Base-by-base conservation (phyloP, 2,113 vertebrate genomes). In the Panthera uncia region DNA sequence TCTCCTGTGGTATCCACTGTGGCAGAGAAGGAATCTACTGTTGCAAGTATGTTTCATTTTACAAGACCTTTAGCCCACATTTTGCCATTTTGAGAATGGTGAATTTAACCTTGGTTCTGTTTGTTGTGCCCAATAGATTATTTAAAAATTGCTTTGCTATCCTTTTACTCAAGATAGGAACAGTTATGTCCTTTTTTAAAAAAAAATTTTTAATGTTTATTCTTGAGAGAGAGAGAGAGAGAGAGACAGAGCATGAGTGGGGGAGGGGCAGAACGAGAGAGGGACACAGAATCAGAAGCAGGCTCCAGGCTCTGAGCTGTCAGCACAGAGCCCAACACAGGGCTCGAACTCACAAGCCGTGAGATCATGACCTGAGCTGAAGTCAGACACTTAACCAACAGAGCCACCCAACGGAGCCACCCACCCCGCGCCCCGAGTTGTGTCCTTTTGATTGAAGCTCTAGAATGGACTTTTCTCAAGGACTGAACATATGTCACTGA, bases 401-500 rank as follows among this genome's bases (percentile, higher is more conserved):
- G 7, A 23, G 21, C 19, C 21, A 61, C 21, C 55, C 55, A 57
- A 45, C 1, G 45, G 45, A 9, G 45, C 45, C 45, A 45, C 45
- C 8, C 45, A n/a, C 45, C 45, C 1, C 18, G 55, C 6, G 1
- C 18, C 55, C 55, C 18, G 48, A 81, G 50, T 82, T 94, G 63
- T 93, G 21, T n/a, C 86, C 36, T 68, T 94, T 71, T 33, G 29
- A 76, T 31, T 48, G 41, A 48, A 31, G 41, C 74, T 14, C 88
- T 69, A 63, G 88, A 92, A 45, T 31, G 45, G 41, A 93, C 63
- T 38, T 69, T 63, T 96, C 31, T 97, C 71, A 81, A 87, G 33
- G 68, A 36, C 38, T 68, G 18, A 36, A 27, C 18, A 19, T 31
- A 57, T n/a, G 96, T n/a, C 86, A 18, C 50, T 71, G 71, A 91